Evolutionary conservation across 2,797 vertebrate genomes (phyloP).

Genomic region (Zalophus californianus): DNA sequence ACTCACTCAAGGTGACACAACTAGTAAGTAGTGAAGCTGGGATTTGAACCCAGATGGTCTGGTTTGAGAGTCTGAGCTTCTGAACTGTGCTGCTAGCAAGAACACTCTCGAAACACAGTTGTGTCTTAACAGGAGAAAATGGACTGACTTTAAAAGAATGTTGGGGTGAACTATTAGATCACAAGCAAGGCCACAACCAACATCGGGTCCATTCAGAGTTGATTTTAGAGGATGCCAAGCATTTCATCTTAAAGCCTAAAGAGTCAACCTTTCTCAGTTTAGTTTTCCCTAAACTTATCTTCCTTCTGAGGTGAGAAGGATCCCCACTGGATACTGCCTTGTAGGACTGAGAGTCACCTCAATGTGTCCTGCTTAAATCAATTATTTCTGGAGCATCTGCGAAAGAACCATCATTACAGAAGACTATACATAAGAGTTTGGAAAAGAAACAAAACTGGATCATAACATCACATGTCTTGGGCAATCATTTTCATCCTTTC

Average conservation of each 20-base stretch:
- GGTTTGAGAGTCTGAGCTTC: background rate
- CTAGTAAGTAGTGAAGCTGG: background rate
- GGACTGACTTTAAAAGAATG: background rate
- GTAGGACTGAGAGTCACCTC: background rate
- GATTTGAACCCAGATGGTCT: background rate
- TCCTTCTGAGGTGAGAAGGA: background rate
- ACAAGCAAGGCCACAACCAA: background rate
- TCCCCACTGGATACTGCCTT: background rate
- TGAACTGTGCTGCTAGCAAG: background rate
- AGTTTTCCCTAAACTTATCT: background rate
- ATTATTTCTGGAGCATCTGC: background rate
- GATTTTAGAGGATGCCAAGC: conserved; percentile 5
- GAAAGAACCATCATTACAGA: background rate
- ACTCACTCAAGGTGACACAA: background rate
- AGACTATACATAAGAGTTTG: background rate
- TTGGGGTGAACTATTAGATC: background rate
- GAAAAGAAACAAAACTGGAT: background rate
- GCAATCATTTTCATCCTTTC: background rate
- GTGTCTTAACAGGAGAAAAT: background rate
- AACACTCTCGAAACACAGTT: background rate
- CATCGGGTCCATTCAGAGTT: background rate
- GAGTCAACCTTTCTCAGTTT: background rate
- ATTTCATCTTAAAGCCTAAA: conserved; percentile 2
- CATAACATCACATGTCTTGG: background rate
- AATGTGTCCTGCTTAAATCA: background rate